These are phyloP conservation scores for Drosophila bocki DNA, from an alignment of 1,140 invertebrate genomes.

Conservation along the genomic window DNA sequence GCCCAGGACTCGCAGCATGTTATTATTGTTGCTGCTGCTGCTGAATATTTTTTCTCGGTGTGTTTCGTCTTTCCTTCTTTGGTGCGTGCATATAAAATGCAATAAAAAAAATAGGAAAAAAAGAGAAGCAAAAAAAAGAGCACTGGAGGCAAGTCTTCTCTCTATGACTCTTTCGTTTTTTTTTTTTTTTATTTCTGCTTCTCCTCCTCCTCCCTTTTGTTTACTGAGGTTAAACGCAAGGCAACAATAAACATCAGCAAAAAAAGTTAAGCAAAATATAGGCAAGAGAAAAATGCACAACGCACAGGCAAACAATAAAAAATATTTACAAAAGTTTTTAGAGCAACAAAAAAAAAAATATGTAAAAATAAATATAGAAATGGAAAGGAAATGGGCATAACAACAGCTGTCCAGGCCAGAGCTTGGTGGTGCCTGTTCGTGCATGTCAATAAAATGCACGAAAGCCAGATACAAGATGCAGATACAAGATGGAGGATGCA, in stretches of 20 bases:
- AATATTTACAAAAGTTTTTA: neutral
- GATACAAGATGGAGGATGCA: conserved; percentile 16
- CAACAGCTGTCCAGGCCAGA: conserved; percentile 48
- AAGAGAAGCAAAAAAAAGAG: conserved; percentile 30
- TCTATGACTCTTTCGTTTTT: neutral
- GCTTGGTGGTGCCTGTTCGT: conserved; percentile 12
- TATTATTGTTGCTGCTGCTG: conserved; percentile 48
- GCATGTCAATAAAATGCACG: conserved; percentile 71
- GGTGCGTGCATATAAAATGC: conserved; percentile 67
- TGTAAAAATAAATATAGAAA: neutral
- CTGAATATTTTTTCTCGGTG: conserved; percentile 61
- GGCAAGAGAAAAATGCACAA: conserved; percentile 63
- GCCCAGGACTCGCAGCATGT: conserved; percentile 57
- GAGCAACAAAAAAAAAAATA: neutral
- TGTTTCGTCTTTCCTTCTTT: conserved; percentile 25
- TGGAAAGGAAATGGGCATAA: conserved; percentile 28
- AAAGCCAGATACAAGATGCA: conserved; percentile 18
- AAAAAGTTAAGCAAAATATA: conserved; percentile 8
- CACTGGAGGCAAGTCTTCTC: conserved; percentile 16
- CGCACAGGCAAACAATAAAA: conserved; percentile 33
- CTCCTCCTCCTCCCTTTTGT: neutral
- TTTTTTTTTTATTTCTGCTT: too few relatives aligned
- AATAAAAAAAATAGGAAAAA: conserved; percentile 32
- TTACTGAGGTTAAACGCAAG: conserved; percentile 60
- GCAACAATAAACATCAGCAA: conserved; percentile 31